A percentile compares a stretch with the other conserved stretches of the same genome.
Evolutionary conservation across 2,797 vertebrate species (phyloP).

Genomic region (Columba guinea): DNA sequence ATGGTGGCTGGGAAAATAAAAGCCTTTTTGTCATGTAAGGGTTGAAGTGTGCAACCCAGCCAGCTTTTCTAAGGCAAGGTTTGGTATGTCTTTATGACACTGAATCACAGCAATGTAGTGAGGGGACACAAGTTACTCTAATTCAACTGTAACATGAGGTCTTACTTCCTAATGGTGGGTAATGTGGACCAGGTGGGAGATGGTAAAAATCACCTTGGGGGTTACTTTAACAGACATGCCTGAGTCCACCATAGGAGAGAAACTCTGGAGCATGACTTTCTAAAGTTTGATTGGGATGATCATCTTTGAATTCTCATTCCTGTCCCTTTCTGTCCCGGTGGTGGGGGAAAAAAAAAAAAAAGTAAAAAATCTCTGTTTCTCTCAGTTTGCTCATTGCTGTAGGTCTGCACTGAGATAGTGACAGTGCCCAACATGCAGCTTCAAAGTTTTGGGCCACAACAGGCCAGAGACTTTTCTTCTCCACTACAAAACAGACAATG

Average conservation of each 20-base stretch:
- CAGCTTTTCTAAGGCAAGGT: neutral
- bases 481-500: neutral
- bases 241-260: accelerated
- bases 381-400: neutral
- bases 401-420: neutral
- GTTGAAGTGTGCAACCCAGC: neutral
- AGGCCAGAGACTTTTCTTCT: neutral
- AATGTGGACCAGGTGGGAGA: neutral
- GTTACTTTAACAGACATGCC: neutral
- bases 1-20: neutral
- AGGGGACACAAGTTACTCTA: neutral
- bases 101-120: neutral
- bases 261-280: neutral
- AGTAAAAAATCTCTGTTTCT: neutral
- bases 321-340: neutral
- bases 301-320: neutral
- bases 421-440: neutral
- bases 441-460: neutral
- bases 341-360: neutral
- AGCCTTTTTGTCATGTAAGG: neutral
- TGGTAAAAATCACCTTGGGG: neutral
- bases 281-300: neutral
- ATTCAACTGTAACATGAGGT: neutral
- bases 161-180: neutral
- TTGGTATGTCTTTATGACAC: neutral